phyloP scores from a whole-genome alignment of 2,888 invertebrate genomes.

The Cerastis rubricosa region DNA sequence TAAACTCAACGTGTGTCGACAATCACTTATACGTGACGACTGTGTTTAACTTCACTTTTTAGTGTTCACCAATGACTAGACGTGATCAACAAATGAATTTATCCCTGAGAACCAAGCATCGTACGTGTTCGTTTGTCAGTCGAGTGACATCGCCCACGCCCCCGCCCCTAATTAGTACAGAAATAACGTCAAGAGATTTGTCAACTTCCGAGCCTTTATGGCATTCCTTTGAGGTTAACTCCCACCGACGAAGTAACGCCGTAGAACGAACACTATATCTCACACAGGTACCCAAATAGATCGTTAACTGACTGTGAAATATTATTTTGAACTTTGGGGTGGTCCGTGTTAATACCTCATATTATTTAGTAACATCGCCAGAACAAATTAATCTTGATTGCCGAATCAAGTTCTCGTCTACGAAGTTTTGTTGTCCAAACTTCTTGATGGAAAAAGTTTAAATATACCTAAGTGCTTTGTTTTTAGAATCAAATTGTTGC shows the following conservation, averaged over 20 bases:
- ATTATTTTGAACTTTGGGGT: conserved; percentile 82
- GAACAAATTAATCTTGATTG: conserved; percentile 67
- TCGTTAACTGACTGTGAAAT: conserved; percentile 86
- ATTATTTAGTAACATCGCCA: conserved; percentile 65
- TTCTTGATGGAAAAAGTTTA: conserved; percentile 67
- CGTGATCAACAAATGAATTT: conserved; percentile 77
- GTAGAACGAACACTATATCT: conserved; percentile 69
- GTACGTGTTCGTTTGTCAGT: conserved; percentile 80
- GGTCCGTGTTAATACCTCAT: conserved; percentile 74
- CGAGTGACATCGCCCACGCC: conserved; percentile 81
- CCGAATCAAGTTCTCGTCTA: conserved; percentile 67
- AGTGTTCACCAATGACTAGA: conserved; percentile 55
- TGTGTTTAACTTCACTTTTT: conserved; percentile 66
- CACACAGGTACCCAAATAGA: conserved; percentile 81
- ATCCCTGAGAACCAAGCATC: conserved; percentile 70
- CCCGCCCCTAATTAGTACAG: conserved; percentile 89
- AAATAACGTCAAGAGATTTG: conserved; percentile 89
- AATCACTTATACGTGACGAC: conserved; percentile 69
- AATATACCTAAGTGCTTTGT: conserved; percentile 61
- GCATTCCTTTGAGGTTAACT: conserved; percentile 85
- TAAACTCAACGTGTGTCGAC: conserved; percentile 56
- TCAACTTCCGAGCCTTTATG: conserved; percentile 88
- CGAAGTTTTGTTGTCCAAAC: conserved; percentile 66
- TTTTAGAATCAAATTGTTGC: conserved; percentile 60
- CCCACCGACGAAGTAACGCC: conserved; percentile 73